These are phyloP conservation scores for Phragmatobia fuliginosa DNA, from an alignment of 2,888 invertebrate species.

Conservation along the genomic window DNA sequence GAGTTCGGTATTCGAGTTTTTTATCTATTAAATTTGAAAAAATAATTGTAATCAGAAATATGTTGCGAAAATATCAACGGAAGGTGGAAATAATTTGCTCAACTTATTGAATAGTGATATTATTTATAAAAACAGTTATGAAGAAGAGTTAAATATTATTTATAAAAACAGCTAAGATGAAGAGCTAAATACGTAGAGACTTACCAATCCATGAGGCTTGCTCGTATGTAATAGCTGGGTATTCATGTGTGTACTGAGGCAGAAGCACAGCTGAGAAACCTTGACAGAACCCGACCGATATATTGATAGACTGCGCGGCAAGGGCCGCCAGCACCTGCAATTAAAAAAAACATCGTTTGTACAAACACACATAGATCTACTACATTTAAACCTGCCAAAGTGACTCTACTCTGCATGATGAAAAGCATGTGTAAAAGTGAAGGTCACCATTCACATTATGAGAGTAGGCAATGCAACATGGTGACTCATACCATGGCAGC, in stretches of 20 bases:
- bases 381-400: too few species aligned
- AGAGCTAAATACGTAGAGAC: constrained; percentile 38
- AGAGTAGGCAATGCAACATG: too few species aligned
- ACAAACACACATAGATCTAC: neutral
- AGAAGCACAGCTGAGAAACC: constrained; percentile 92
- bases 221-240: constrained; percentile 86
- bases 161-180: neutral
- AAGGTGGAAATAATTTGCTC: neutral
- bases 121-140: neutral
- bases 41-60: neutral
- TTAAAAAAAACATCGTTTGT: constrained; percentile 53
- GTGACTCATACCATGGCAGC: too few species aligned
- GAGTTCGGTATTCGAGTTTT: neutral
- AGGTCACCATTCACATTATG: too few species aligned
- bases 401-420: too few species aligned
- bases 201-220: constrained; percentile 91
- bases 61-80: neutral
- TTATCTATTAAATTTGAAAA: neutral
- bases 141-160: neutral
- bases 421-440: too few species aligned
- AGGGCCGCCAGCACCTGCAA: constrained; percentile 89
- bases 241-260: constrained; percentile 88
- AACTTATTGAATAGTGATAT: neutral
- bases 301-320: constrained; percentile 91
- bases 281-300: constrained; percentile 91